Evolutionary conservation across 2,888 invertebrate genomes (phyloP).

Genomic region (Nemurella pictetii): DNA sequence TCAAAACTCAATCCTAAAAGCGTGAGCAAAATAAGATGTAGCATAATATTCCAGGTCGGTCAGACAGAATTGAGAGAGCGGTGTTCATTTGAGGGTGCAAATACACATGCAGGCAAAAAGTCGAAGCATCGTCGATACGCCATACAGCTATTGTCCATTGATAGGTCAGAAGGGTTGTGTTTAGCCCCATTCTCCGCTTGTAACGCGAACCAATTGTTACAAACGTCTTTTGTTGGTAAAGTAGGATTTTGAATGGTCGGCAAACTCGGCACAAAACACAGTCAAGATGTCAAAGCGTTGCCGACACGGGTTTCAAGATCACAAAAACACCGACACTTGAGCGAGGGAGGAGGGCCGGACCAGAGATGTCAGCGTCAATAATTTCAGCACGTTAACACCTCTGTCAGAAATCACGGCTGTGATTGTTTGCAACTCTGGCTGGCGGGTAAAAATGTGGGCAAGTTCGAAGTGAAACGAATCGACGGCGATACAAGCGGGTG

Average conservation of each 20-base stretch:
- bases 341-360: neutral
- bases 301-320: conserved; percentile 7
- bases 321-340: conserved; percentile 12
- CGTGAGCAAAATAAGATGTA: no score
- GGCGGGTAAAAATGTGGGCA: neutral
- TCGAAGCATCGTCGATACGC: neutral
- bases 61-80: neutral
- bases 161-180: conserved; percentile 2
- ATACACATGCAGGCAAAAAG: neutral
- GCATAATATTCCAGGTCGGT: no score
- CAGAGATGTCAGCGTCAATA: neutral
- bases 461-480: neutral
- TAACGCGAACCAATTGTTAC: neutral
- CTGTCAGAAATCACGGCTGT: neutral
- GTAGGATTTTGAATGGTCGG: neutral
- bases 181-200: neutral
- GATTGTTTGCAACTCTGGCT: neutral
- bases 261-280: neutral
- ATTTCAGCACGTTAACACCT: neutral
- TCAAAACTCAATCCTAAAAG: no score
- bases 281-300: neutral
- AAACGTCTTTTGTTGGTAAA: neutral
- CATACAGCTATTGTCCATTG: neutral
- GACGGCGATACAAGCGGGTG: neutral
- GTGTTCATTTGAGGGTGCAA: neutral